Evolutionary conservation across 2,113 vertebrate genomes (phyloP).

Genomic region (Chloropsis hardwickii): DNA sequence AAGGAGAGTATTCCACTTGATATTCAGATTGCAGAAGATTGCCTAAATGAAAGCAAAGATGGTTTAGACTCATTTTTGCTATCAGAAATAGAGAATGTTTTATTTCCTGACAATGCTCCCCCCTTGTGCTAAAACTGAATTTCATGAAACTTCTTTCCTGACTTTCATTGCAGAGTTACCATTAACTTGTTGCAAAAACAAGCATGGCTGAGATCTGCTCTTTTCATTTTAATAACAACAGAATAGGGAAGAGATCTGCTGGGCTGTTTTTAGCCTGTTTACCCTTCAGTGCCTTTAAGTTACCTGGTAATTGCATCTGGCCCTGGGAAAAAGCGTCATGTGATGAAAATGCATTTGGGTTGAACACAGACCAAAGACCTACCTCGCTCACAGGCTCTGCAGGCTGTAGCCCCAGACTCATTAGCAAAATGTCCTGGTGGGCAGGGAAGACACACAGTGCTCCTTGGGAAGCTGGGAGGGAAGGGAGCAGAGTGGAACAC

Average conservation of each 20-base stretch:
- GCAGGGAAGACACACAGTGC: constrained; percentile 76
- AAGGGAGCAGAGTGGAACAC: background rate
- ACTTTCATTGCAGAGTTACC: background rate
- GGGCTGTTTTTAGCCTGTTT: background rate
- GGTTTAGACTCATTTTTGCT: background rate
- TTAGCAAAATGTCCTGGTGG: constrained; percentile 75
- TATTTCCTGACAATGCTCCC: background rate
- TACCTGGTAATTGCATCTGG: background rate
- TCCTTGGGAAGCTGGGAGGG: constrained; percentile 70
- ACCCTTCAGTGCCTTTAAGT: background rate
- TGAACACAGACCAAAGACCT: background rate
- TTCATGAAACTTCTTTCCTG: background rate
- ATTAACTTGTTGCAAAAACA: background rate
- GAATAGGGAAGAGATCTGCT: background rate
- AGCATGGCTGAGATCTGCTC: background rate
- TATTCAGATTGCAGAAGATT: background rate
- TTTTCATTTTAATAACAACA: background rate
- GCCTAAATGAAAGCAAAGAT: background rate
- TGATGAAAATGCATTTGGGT: background rate
- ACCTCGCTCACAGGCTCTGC: constrained; percentile 79
- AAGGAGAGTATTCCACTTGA: background rate
- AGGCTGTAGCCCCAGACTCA: constrained; percentile 68
- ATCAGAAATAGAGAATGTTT: background rate
- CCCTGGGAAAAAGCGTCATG: background rate
- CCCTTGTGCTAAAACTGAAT: background rate